Percentiles rank a stretch among this genome's conserved stretches.
Evolutionary conservation across 2,797 vertebrate species (phyloP).

Genomic region (Loris lydekkerianus): DNA sequence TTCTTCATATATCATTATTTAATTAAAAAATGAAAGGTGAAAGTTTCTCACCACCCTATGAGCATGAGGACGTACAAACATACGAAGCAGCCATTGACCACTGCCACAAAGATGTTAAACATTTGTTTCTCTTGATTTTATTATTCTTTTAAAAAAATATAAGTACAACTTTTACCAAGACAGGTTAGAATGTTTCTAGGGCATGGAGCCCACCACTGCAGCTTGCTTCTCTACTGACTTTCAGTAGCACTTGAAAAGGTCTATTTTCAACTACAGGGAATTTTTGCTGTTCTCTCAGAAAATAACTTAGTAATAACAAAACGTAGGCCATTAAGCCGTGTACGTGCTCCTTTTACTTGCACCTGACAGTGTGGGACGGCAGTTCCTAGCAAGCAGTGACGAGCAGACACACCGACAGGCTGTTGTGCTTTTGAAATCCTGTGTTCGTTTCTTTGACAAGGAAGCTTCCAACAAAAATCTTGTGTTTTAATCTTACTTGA

Average conservation of each 20-base stretch:
- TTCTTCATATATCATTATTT: neutral
- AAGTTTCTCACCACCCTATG: fast-evolving
- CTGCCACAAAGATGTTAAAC: neutral
- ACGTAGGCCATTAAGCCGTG: neutral
- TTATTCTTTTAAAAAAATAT: conserved; percentile 82
- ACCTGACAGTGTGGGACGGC: neutral
- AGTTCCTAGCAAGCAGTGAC: neutral
- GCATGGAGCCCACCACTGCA: neutral
- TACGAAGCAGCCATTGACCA: neutral
- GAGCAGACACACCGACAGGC: fast-evolving
- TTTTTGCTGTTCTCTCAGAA: neutral
- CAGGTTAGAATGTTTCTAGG: conserved; percentile 63
- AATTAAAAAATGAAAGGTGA: neutral
- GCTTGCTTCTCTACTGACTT: conserved; percentile 18
- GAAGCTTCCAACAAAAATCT: neutral
- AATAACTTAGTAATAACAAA: conserved; percentile 62
- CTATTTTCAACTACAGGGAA: neutral
- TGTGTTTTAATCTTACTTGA: neutral
- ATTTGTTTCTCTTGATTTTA: conserved; percentile 70
- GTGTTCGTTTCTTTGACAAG: neutral
- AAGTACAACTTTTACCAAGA: conserved; percentile 69
- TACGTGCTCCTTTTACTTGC: neutral
- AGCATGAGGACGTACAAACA: neutral
- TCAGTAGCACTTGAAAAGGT: conserved; percentile 47
- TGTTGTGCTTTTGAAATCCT: fast-evolving